Percentiles rank a stretch among this genome's conserved stretches.
phyloP scores from a whole-genome alignment of 2,113 vertebrate species.

The Aphyosemion australe region DNA sequence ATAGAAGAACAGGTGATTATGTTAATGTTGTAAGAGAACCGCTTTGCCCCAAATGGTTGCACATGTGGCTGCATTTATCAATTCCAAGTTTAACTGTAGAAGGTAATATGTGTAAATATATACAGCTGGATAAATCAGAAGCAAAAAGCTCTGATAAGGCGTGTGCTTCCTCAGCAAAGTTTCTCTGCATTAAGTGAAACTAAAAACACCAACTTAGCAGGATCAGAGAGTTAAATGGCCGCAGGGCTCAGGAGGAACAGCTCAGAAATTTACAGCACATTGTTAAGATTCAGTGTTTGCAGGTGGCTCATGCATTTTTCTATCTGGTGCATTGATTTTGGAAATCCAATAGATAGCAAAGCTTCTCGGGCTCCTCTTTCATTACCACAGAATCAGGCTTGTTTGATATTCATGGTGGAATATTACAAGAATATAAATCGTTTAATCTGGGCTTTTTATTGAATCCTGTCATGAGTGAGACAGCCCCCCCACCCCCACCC shows the following conservation, averaged over 20 bases:
- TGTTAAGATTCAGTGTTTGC: slow-evolving; percentile 48
- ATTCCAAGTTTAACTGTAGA: background rate
- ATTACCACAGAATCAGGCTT: slow-evolving; percentile 52
- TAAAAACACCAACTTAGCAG: slow-evolving; percentile 19
- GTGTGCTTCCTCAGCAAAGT: slow-evolving; percentile 34
- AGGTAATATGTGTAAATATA: slow-evolving; percentile 30
- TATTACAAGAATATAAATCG: slow-evolving; percentile 74
- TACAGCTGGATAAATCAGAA: slow-evolving; percentile 38
- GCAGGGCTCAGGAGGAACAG: slow-evolving; percentile 20
- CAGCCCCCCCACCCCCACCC: slow-evolving; percentile 46
- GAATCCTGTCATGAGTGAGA: slow-evolving; percentile 55
- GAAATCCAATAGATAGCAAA: slow-evolving; percentile 61
- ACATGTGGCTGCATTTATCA: slow-evolving; percentile 10
- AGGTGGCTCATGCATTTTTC: slow-evolving; percentile 60
- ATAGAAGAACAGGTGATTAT: slow-evolving; percentile 22
- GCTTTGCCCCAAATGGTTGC: background rate
- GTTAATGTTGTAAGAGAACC: slow-evolving; percentile 10
- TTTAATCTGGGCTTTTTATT: slow-evolving; percentile 69
- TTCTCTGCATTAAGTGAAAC: slow-evolving; percentile 17
- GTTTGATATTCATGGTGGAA: slow-evolving; percentile 71
- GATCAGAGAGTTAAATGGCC: slow-evolving; percentile 29
- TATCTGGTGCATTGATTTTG: slow-evolving; percentile 63
- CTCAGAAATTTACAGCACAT: background rate
- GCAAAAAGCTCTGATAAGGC: slow-evolving; percentile 11
- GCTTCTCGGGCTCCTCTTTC: slow-evolving; percentile 51